These are phyloP conservation scores for Styela plicata DNA, from an alignment of 23 tunicate genomes.

Conservation along the genomic window DNA sequence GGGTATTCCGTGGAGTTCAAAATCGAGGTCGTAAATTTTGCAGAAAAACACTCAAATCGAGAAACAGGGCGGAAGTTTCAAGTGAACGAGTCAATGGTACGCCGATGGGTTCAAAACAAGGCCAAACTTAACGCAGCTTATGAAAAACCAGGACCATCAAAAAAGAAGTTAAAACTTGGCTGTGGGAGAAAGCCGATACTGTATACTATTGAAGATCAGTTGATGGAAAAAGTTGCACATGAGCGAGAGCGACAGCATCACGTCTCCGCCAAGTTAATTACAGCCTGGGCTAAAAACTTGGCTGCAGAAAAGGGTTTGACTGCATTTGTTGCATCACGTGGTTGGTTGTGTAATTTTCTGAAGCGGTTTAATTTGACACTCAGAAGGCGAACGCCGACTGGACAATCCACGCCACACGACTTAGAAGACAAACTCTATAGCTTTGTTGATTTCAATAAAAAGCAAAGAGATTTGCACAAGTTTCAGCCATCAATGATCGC, in stretches of 20 bases:
- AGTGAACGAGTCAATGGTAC: slow-evolving; percentile 52
- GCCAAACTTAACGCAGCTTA: slow-evolving; percentile 24
- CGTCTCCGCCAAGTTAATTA: slow-evolving; percentile 51
- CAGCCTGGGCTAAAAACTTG: slow-evolving; percentile 46
- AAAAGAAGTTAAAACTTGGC: slow-evolving; percentile 39
- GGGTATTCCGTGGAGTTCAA: slow-evolving; percentile 45
- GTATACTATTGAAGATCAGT: slow-evolving; percentile 39
- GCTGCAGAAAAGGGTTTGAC: slow-evolving; percentile 34
- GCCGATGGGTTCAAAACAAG: slow-evolving; percentile 48
- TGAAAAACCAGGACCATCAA: slow-evolving; percentile 42
- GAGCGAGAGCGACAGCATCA: slow-evolving; percentile 47
- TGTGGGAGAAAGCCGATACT: slow-evolving; percentile 34
- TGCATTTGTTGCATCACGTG: slow-evolving; percentile 13
- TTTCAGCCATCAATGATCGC: no score
- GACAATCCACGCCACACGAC: no score
- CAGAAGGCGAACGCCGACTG: no score
- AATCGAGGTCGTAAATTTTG: slow-evolving; percentile 48
- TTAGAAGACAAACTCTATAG: no score
- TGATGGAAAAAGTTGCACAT: slow-evolving; percentile 46
- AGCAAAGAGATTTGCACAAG: no score
- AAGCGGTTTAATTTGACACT: slow-evolving; percentile 6
- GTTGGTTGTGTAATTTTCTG: slow-evolving; percentile 7
- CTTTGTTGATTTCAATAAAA: no score
- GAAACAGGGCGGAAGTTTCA: slow-evolving; percentile 51
- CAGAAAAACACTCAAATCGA: slow-evolving; percentile 48